Evolutionary conservation across 2,888 invertebrate species (phyloP), one percentile per base, ranked within the genome.

Genomic region (Cybosia mesomella): DNA sequence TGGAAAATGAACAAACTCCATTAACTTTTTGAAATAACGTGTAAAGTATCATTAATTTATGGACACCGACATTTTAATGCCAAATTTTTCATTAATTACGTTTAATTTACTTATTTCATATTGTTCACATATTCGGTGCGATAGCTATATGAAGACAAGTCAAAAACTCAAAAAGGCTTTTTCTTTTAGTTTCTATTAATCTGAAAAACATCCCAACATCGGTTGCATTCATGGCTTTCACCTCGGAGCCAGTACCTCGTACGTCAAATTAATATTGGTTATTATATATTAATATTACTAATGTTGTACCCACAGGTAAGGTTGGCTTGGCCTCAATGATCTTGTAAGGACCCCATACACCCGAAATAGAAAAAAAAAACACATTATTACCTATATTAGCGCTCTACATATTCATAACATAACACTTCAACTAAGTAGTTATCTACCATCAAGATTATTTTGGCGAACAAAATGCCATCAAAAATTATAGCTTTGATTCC

Each of bases 1-100:
- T 77, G 81, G 80, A 70, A 83, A 85, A 82, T 81, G 79, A 76
- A 82, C 83, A 83, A 82, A 84, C 66, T 67, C 75, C 76, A 84
- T 82, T 83, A 79, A 79, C 66, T 79, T 79, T 79, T 74, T 69
- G 79, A 82, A 80, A 78, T 80, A 76, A 74, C 69, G 58, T 76
- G 78, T 71, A 71, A 64, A 73, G 61, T 73, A 74, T 74, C 70
- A 73, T 10, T 49, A 4, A 7, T 43, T n/a, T 28, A 43, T 22
- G 24, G 13, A 8, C 24, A 55, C 3, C 11, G 1, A 55, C 15
- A 55, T 55, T 55, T 15, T 55, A 15, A 55, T 55, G 55, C 24
- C 13, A 22, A 11, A 21, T 22, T 54, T 43, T 43, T 5, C 7
- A 18, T 43, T 43, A 18, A 49, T n/a, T 43, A 15, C 18, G n/a